phyloP scores from a whole-genome alignment of 2,888 invertebrate genomes.

The Trissolcus japonicus region DNA sequence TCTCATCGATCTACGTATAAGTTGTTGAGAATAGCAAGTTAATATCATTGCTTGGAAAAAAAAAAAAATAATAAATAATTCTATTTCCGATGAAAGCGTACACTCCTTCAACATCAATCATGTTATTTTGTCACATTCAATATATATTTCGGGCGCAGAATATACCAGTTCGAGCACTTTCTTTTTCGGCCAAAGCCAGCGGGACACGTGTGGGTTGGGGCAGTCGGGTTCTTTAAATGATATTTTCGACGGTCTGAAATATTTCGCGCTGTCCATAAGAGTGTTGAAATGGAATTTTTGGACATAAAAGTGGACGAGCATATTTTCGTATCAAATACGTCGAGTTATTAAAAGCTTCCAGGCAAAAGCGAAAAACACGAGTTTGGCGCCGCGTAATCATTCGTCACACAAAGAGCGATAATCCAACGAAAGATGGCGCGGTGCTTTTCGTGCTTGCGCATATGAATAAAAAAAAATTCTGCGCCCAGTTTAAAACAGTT shows the following conservation, averaged over 20 bases:
- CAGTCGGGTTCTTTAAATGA: slow-evolving; percentile 18
- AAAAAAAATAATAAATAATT: slow-evolving; percentile 32
- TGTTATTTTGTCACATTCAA: slow-evolving; percentile 45
- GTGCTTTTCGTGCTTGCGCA: slow-evolving; percentile 11
- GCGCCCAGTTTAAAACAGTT: slow-evolving; percentile 13
- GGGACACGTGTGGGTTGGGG: slow-evolving; percentile 8
- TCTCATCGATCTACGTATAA: slow-evolving; percentile 17
- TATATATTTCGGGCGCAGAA: slow-evolving; percentile 26
- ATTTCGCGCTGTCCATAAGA: slow-evolving; percentile 2
- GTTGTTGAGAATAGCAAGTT: slow-evolving; percentile 20
- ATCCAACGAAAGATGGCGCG: slow-evolving; percentile 9
- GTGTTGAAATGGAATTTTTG: slow-evolving; percentile 15
- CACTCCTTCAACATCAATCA: slow-evolving; percentile 46
- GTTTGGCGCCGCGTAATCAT: slow-evolving; percentile 14
- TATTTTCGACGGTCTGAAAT: slow-evolving; percentile 24
- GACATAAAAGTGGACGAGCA: slow-evolving; percentile 9
- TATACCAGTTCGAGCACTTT: slow-evolving; percentile 14
- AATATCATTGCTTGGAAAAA: slow-evolving; percentile 23
- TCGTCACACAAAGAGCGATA: slow-evolving; percentile 17
- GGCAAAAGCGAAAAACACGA: slow-evolving; percentile 7
- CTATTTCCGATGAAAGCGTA: slow-evolving; percentile 43
- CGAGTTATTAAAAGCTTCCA: slow-evolving; percentile 25
- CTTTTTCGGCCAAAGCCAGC: slow-evolving; percentile 32
- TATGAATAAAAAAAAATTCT: slow-evolving; percentile 21
- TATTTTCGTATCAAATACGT: slow-evolving; percentile 16